Percentiles rank a stretch among this genome's conserved stretches.
Conservation (phyloP, 2,797 vertebrate species). For the Dendrocincla tyrannina region DNA sequence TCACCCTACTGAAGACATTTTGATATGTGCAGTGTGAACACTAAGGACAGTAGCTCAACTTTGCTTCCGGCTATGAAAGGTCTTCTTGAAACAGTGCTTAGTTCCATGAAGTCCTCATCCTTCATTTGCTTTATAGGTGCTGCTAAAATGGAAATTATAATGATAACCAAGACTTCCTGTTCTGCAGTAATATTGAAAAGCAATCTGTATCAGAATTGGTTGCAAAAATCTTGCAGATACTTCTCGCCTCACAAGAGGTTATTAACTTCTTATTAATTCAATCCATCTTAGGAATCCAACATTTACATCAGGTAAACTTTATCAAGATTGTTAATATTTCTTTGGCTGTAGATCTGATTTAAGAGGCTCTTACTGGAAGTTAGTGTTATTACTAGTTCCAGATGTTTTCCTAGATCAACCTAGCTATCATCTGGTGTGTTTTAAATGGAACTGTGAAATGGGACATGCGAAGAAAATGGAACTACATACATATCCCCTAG, state of each 20-base stretch:
- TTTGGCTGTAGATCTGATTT: background rate
- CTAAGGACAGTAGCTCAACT: background rate
- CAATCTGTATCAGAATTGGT: background rate
- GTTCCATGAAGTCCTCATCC: background rate
- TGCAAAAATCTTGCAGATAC: background rate
- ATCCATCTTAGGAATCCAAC: background rate
- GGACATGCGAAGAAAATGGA: background rate
- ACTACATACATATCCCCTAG: fast-evolving
- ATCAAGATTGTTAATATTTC: background rate
- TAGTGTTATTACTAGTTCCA: background rate
- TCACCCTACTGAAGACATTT: background rate
- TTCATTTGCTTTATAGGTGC: background rate
- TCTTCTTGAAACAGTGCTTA: background rate
- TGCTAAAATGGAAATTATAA: background rate
- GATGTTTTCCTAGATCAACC: background rate
- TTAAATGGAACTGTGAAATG: background rate
- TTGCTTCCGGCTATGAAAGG: background rate
- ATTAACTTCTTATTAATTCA: background rate
- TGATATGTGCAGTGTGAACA: background rate
- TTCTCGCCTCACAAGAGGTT: background rate
- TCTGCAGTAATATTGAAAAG: background rate
- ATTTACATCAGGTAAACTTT: background rate
- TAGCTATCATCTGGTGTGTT: background rate
- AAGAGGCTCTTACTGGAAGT: background rate
- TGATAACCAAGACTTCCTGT: background rate